Evolutionary conservation across 30 jellyfish, hydroid and myxozoan genomes (phyloP), one percentile per base, ranked within the genome.

Genomic region (Pseudorhiza aurosa): DNA sequence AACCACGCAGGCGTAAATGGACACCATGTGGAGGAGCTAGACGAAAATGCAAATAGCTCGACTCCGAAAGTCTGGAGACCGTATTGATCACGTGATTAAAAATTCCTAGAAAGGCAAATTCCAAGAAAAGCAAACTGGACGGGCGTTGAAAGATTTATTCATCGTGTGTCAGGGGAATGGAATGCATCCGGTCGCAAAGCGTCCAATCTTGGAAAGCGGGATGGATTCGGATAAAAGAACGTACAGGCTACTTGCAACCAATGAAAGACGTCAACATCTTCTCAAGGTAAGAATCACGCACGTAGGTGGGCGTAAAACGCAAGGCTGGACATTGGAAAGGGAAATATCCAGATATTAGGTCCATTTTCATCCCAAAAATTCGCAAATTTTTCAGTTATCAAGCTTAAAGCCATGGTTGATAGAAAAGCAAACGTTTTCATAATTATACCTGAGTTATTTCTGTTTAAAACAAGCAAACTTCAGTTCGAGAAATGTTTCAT

Each of bases 31-130:
- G 96, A 90, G 56, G 96, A 90, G 75, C 82, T 80, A 19, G 98
- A 92, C 51, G 99, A 94, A 45, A 80, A 73, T 51, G 97, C 87
- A 26, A 96, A 77, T 55, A 87, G 85, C 77, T 77, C 96, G 0
- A 82, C 99, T 21, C 99, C 99, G 9, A 94, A 94, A 77, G 99
- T 94, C 8, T 94, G 99, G 99, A 46, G 99, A 42, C 99, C 99
- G 43, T 94, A 94, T 40, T 94, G 49, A 60, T 21, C 35, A 15
- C 36, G 14, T 53, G 14, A 15, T 1, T n/a, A 36, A n/a, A n/a
- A 53, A 53, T 53, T 53, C 12, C 67, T 53, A 14, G 19, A 46
- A 46, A 14, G 15, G 19, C 80, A 2, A 22, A 32, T 65, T 62
- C 60, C 25, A 62, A 43, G 33, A 5, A 12, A 22, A 65, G 58